phyloP scores from a whole-genome alignment of 2,797 vertebrate species.

The Yasuhikotakia modesta region DNA sequence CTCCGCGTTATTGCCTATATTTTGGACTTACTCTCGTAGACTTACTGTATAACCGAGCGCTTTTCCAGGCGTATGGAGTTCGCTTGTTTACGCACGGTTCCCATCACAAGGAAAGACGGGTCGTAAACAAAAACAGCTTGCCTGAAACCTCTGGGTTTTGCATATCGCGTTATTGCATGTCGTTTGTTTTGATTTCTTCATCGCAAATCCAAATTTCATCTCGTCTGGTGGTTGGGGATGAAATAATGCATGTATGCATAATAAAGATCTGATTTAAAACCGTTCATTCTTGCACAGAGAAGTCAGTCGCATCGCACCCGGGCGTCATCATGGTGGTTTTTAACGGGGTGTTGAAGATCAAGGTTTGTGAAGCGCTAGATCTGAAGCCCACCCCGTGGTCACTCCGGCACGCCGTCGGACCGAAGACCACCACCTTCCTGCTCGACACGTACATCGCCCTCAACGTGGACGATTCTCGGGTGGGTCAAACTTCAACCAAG shows the following conservation, averaged over 20 bases:
- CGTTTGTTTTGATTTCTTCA: slow-evolving; percentile 66
- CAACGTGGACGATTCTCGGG: slow-evolving; percentile 95
- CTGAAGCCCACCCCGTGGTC: slow-evolving; percentile 98
- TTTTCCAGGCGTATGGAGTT: slow-evolving; percentile 54
- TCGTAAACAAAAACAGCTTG: slow-evolving; percentile 70
- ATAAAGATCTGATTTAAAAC: slow-evolving; percentile 33
- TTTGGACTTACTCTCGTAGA: slow-evolving; percentile 14
- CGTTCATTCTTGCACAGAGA: slow-evolving; percentile 35
- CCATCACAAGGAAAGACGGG: slow-evolving; percentile 57
- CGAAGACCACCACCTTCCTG: slow-evolving; percentile 92
- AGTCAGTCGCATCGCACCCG: slow-evolving; percentile 32
- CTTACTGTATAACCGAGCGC: slow-evolving; percentile 41
- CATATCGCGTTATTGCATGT: slow-evolving; percentile 41
- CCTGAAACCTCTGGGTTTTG: slow-evolving; percentile 41
- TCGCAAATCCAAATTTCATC: background rate
- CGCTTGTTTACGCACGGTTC: slow-evolving; percentile 60
- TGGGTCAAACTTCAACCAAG: slow-evolving; percentile 95
- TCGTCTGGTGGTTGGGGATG: slow-evolving; percentile 63
- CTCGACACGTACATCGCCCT: slow-evolving; percentile 98
- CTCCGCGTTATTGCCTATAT: slow-evolving; percentile 34
- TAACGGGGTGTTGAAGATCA: slow-evolving; percentile 96
- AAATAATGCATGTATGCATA: slow-evolving; percentile 32
- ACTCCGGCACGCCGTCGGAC: slow-evolving; percentile 93
- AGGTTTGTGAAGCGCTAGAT: slow-evolving; percentile 96
- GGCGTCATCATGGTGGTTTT: slow-evolving; percentile 90